Evolutionary conservation across 2,888 invertebrate species (phyloP), one percentile per base, ranked within the genome.

Genomic region (Clostera curtula): DNA sequence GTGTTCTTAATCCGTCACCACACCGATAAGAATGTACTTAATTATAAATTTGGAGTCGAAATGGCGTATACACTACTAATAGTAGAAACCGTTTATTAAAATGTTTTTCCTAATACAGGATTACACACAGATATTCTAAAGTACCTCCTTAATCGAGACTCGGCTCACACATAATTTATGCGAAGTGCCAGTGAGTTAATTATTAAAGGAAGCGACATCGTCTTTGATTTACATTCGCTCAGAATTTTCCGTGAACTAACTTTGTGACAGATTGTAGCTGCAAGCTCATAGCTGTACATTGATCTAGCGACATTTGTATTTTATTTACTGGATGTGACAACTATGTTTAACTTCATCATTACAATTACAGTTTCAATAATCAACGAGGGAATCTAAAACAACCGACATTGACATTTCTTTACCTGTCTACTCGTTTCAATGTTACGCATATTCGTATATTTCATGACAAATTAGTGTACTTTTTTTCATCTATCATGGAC

Each of bases 161-260:
- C 32, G 22, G 34, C 36, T 29, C 35, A 33, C 46, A 38, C 32
- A 42, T 46, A 42, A 46, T 46, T n/a, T 46, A 45, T 46, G 39
- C 46, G 29, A 24, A 46, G 36, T 31, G 35, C 31, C 34, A 25
- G 23, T 44, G 44, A 51, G 29, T 36, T 28, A 48, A 49, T 44
- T 32, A 48, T 36, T 43, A 34, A 39, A 45, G 42, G 40, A 45
- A 43, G 49, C 33, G 45, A 40, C 39, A 42, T 48, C 38, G 33
- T 33, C 36, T 45, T 51, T 48, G 42, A 52, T 49, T 49, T 43
- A 52, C 39, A 49, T 45, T 43, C 39, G 39, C 41, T 29, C 26
- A 36, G 28, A 39, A 37, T 49, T 45, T 43, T 36, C 43, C 28
- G 16, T 20, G 46, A 37, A 22, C 34, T 34, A 40, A 52, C 49